phyloP scores from a whole-genome alignment of 64 coral and sea anemone species.

The Acropora tenuis region DNA sequence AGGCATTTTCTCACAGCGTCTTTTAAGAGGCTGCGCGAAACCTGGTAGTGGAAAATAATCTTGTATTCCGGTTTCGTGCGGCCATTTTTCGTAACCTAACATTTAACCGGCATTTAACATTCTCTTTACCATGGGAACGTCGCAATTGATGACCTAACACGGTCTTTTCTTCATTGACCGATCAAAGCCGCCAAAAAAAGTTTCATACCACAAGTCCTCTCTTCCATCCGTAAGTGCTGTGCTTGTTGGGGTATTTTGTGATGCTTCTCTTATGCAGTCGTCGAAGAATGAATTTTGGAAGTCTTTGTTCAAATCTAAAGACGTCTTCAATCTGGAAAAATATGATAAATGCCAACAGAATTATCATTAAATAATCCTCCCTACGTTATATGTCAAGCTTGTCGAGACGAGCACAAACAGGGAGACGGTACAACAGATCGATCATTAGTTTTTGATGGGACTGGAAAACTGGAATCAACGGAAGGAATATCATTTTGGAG shows the following conservation, averaged over 20 bases:
- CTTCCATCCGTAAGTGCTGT: neutral
- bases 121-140: too few species aligned
- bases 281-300: constrained; percentile 52
- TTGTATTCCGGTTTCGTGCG: too few species aligned
- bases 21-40: too few species aligned
- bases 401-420: too few species aligned
- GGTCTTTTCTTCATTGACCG: too few species aligned
- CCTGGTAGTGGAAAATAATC: too few species aligned
- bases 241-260: constrained; percentile 60
- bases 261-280: constrained; percentile 44
- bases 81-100: too few species aligned
- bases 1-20: too few species aligned
- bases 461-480: neutral
- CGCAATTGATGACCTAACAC: too few species aligned
- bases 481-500: neutral
- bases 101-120: too few species aligned
- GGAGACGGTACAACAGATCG: too few species aligned
- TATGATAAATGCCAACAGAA: neutral
- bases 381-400: too few species aligned
- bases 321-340: constrained; percentile 56
- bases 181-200: neutral
- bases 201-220: neutral
- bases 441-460: neutral
- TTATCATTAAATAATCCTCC: neutral
- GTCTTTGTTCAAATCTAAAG: constrained; percentile 34